These are phyloP conservation scores for Pantherophis alleghaniensis DNA, from an alignment of 2,797 vertebrate genomes.

Conservation along the genomic window DNA sequence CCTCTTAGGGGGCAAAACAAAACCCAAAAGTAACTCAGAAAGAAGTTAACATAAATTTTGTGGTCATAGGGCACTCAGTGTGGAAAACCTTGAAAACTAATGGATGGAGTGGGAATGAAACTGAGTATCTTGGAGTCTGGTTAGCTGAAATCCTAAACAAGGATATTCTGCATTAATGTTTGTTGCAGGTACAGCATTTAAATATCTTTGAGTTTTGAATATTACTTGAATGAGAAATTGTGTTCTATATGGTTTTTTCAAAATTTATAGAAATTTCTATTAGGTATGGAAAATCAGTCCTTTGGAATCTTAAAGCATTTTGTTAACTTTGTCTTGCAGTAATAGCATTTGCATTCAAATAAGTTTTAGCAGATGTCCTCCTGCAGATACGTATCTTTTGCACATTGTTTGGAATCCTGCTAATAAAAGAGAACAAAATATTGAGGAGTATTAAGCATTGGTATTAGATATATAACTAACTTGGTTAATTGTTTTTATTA, in stretches of 20 bases:
- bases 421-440: not conserved
- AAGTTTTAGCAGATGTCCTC: conserved; percentile 35
- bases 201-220: not conserved
- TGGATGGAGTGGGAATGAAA: not conserved
- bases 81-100: no score
- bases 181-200: not conserved
- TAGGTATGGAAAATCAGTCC: conserved; percentile 2
- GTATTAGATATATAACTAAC: conserved; percentile 14
- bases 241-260: not conserved
- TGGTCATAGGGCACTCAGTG: no score
- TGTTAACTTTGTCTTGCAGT: conserved; percentile 2
- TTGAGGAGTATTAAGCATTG: conserved; percentile 3
- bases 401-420: not conserved
- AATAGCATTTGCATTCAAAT: conserved; percentile 12
- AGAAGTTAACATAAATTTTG: not conserved
- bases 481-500: conserved; percentile 18
- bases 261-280: conserved; percentile 16
- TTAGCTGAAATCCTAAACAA: not conserved
- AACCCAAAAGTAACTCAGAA: not conserved
- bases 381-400: conserved; percentile 11
- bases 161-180: not conserved
- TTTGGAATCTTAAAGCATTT: not conserved
- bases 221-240: conserved; percentile 41
- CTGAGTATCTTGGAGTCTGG: not conserved
- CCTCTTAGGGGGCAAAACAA: not conserved